A percentile compares a stretch with the other conserved stretches of the same genome.
Conservation (phyloP, 2,888 invertebrate species). For the Bombylius major region DNA sequence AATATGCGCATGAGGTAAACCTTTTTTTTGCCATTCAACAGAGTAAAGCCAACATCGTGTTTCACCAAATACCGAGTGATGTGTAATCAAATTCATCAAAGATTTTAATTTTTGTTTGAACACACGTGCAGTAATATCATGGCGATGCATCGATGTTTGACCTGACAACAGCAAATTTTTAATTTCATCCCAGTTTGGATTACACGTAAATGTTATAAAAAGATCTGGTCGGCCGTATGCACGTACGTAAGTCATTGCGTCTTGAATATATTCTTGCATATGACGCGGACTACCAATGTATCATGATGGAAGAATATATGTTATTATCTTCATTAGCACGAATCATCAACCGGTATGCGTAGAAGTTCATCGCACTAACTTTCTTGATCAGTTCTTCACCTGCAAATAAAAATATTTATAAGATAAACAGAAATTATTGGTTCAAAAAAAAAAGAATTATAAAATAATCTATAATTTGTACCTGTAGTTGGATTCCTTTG, state of each 20-base stretch:
- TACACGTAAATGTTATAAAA: no score
- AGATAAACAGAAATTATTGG: no score
- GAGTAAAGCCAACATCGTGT: neutral
- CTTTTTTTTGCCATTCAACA: neutral
- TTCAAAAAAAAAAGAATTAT: no score
- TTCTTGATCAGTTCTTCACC: no score
- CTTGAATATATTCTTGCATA: neutral
- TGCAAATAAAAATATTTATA: no score
- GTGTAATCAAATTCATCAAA: neutral
- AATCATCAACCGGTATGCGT: conserved; percentile 20
- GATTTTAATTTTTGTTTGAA: neutral
- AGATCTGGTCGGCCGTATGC: conserved; percentile 8
- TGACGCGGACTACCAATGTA: conserved; percentile 20
- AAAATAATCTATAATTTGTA: no score
- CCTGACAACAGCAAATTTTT: neutral
- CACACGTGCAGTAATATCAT: neutral
- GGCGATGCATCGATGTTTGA: neutral
- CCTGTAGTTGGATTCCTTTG: neutral
- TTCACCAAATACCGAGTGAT: neutral
- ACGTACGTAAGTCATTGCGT: conserved; percentile 1
- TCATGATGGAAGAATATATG: conserved; percentile 13
- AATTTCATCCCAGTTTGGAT: neutral
- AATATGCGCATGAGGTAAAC: no score
- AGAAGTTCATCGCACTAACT: conserved; percentile 20
- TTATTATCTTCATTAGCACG: conserved; percentile 14